Evolutionary conservation across 1,140 invertebrate genomes (phyloP).

Genomic region (Diorhabda carinulata): DNA sequence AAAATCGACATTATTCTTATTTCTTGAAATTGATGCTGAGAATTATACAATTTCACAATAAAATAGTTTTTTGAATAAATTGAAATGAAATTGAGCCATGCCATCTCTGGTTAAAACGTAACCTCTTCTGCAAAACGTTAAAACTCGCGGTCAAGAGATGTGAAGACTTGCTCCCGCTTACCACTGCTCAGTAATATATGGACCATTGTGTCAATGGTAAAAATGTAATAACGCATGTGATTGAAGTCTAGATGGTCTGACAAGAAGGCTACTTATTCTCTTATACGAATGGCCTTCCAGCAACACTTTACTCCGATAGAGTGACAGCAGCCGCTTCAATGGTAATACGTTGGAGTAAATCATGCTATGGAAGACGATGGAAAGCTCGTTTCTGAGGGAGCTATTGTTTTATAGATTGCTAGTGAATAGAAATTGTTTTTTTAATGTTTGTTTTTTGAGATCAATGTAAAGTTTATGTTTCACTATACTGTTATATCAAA

Average conservation of each 20-base stretch:
- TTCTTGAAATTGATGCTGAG: too few species aligned
- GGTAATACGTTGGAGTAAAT: not conserved
- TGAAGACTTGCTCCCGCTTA: constrained; percentile 20
- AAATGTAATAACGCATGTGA: constrained; percentile 28
- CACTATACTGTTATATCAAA: too few species aligned
- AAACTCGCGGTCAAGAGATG: constrained; percentile 7
- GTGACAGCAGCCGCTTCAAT: constrained; percentile 17
- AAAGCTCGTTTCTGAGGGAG: not conserved
- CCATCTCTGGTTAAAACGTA: too few species aligned
- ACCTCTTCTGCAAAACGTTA: not conserved
- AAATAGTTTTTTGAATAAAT: too few species aligned
- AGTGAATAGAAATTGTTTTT: not conserved
- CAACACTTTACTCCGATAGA: constrained; percentile 19
- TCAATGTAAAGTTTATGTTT: too few species aligned
- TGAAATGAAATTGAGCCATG: too few species aligned
- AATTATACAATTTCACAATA: too few species aligned
- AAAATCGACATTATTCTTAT: too few species aligned
- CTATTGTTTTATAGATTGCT: not conserved
- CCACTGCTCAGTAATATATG: constrained; percentile 23
- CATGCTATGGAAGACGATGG: not conserved
- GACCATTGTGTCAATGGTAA: constrained; percentile 23
- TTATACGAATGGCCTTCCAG: constrained; percentile 16
- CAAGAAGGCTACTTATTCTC: constrained; percentile 26
- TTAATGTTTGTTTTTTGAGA: too few species aligned
- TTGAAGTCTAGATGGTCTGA: constrained; percentile 23